Conservation (phyloP, 2,888 invertebrate genomes). For the Helobdella robusta region DNA sequence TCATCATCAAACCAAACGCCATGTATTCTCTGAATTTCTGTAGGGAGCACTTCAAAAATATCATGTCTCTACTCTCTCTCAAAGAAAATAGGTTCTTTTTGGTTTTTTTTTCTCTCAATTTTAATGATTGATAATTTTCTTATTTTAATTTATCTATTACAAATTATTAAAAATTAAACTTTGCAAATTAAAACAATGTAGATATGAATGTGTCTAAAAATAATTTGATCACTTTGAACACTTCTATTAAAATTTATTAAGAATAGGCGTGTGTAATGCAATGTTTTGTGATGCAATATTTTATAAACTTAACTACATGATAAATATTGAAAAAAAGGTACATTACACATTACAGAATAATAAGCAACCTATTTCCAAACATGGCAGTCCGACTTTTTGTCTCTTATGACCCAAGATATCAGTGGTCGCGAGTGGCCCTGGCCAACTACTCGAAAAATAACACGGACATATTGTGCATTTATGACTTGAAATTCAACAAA, state of each 20-base stretch:
- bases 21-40: slow-evolving; percentile 38
- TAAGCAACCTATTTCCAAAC: slow-evolving; percentile 33
- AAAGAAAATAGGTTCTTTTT: slow-evolving; percentile 29
- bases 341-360: too few relatives aligned
- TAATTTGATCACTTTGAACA: too few relatives aligned
- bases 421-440: slow-evolving; percentile 33
- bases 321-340: too few relatives aligned
- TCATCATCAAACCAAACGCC: slow-evolving; percentile 37
- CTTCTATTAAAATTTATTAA: too few relatives aligned
- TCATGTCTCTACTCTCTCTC: slow-evolving; percentile 35
- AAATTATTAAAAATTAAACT: too few relatives aligned
- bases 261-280: too few relatives aligned
- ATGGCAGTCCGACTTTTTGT: slow-evolving; percentile 35
- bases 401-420: slow-evolving; percentile 36
- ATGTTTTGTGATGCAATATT: too few relatives aligned
- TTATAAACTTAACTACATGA: too few relatives aligned
- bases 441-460: slow-evolving; percentile 35
- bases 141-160: too few relatives aligned
- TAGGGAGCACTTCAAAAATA: slow-evolving; percentile 35
- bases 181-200: too few relatives aligned
- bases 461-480: slow-evolving; percentile 33
- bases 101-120: not conserved
- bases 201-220: too few relatives aligned
- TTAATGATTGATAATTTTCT: not conserved
- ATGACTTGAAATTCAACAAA: slow-evolving; percentile 33